These are phyloP conservation scores for Cataglyphis hispanica DNA, from an alignment of 1,140 invertebrate species.

Conservation along the genomic window DNA sequence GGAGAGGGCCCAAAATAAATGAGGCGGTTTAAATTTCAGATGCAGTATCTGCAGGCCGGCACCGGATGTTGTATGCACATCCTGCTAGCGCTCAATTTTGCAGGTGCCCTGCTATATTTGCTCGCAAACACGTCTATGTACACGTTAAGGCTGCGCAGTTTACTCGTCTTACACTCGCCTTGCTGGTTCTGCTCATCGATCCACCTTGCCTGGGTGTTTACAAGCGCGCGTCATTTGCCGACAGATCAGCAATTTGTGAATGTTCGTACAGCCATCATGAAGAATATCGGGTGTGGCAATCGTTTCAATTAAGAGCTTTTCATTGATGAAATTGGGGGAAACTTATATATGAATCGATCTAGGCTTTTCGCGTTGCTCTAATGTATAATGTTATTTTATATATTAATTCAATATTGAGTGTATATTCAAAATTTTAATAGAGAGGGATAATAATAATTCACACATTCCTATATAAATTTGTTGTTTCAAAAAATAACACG, in stretches of 20 bases:
- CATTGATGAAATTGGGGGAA: background rate
- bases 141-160: conserved; percentile 54
- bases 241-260: conserved; percentile 60
- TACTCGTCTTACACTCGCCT: conserved; percentile 56
- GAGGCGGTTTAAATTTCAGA: conserved; percentile 57
- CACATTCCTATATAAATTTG: background rate
- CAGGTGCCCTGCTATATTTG: conserved; percentile 59
- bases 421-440: background rate
- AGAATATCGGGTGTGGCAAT: conserved; percentile 8
- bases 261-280: conserved; percentile 26
- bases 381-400: background rate
- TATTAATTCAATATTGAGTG: background rate
- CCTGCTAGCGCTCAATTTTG: conserved; percentile 59
- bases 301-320: conserved; percentile 1
- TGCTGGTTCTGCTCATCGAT: conserved; percentile 56
- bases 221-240: conserved; percentile 58
- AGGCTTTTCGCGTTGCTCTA: background rate
- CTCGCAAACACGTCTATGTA: conserved; percentile 62
- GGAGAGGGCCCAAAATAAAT: conserved; percentile 33
- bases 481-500: background rate
- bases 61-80: conserved; percentile 55
- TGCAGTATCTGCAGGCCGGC: conserved; percentile 52
- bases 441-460: background rate
- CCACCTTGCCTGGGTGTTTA: conserved; percentile 50
- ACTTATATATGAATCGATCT: background rate